phyloP scores from a whole-genome alignment of 2,888 invertebrate species.

The Dermolepida albohirtum region DNA sequence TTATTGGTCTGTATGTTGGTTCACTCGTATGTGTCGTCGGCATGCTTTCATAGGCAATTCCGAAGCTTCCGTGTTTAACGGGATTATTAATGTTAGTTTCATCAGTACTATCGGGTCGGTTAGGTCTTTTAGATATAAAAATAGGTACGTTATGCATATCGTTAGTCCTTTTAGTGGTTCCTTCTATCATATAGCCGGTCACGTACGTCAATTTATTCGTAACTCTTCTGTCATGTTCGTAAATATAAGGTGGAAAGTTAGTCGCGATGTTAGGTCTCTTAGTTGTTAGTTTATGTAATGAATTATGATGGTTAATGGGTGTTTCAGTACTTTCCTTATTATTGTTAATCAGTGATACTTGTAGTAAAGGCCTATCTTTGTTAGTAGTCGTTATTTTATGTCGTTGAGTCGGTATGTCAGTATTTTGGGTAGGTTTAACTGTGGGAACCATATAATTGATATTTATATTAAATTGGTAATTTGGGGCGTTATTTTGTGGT shows the following conservation, averaged over 20 bases:
- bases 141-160: constrained; percentile 35
- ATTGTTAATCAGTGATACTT: constrained; percentile 22
- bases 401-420: background rate
- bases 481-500: constrained; percentile 13
- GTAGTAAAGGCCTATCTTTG: constrained; percentile 15
- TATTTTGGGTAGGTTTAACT: constrained; percentile 30
- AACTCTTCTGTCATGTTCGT: constrained; percentile 1
- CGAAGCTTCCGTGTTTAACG: constrained; percentile 16
- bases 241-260: constrained; percentile 39
- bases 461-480: constrained; percentile 53
- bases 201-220: constrained; percentile 35
- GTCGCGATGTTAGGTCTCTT: constrained; percentile 11
- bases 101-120: background rate
- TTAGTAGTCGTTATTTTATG: constrained; percentile 6
- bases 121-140: constrained; percentile 16
- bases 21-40: constrained; percentile 49
- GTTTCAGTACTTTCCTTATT: constrained; percentile 10
- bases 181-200: constrained; percentile 37
- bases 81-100: constrained; percentile 3
- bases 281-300: constrained; percentile 12
- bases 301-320: background rate
- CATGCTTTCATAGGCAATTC: constrained; percentile 27
- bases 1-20: constrained; percentile 50
- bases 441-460: constrained; percentile 48
- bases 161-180: constrained; percentile 31